Evolutionary conservation across 2,797 vertebrate species (phyloP).

Genomic region (Acestrorhynchus altus): DNA sequence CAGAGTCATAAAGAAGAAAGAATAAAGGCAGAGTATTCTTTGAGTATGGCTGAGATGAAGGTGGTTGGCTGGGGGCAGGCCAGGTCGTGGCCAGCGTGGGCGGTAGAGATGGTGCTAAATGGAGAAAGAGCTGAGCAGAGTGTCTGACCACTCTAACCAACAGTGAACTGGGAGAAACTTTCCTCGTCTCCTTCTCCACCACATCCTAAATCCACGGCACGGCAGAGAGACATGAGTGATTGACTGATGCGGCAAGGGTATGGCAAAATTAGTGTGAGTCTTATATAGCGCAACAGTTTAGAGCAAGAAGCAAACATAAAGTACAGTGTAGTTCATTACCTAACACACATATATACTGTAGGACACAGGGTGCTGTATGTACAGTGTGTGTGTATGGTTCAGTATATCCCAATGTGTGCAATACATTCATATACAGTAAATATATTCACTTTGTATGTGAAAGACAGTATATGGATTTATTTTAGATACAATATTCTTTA

Average conservation of each 20-base stretch:
- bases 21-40: slow-evolving; percentile 46
- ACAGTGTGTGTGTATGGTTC: too few species aligned
- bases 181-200: slow-evolving; percentile 32
- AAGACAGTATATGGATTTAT: too few species aligned
- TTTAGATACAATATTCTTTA: too few species aligned
- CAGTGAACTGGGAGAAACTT: slow-evolving; percentile 19
- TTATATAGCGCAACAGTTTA: slow-evolving; percentile 20
- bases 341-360: too few species aligned
- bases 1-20: slow-evolving; percentile 39
- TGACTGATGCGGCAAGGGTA: slow-evolving; percentile 8
- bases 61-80: slow-evolving; percentile 48
- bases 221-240: slow-evolving; percentile 26
- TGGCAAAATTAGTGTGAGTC: slow-evolving; percentile 44
- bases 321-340: not conserved
- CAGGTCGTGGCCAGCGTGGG: slow-evolving; percentile 23
- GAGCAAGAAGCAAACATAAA: not conserved
- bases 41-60: slow-evolving; percentile 60
- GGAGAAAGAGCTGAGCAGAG: slow-evolving; percentile 54
- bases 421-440: too few species aligned
- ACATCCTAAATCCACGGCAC: too few species aligned
- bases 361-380: too few species aligned
- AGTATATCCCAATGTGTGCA: too few species aligned
- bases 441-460: too few species aligned
- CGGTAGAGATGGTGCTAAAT: slow-evolving; percentile 52
- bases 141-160: slow-evolving; percentile 42